A percentile compares a stretch with the other conserved stretches of the same genome.
Conservation (phyloP, 2,888 invertebrate genomes). For the Melangyna quadrimaculata region DNA sequence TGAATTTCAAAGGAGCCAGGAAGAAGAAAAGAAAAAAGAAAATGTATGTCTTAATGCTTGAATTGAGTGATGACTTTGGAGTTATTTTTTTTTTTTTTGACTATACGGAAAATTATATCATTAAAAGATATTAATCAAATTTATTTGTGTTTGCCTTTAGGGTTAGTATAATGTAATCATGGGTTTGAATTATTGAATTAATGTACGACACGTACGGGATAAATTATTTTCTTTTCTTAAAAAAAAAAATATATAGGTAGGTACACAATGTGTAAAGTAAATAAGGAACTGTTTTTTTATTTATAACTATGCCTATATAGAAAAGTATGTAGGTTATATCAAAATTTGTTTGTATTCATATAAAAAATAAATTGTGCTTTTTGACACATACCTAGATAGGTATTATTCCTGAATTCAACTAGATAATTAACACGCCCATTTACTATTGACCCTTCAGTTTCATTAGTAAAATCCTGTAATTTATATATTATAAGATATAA, state of each 20-base stretch:
- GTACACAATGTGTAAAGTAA: too few species aligned
- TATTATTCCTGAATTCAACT: too few species aligned
- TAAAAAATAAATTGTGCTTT: too few species aligned
- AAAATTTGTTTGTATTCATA: too few species aligned
- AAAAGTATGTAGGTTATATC: too few species aligned
- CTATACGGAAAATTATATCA: slow-evolving; percentile 27
- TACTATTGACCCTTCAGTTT: too few species aligned
- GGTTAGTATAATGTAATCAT: background rate
- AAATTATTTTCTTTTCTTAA: background rate
- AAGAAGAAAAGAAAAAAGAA: background rate
- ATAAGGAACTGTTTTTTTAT: too few species aligned
- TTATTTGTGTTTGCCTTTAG: slow-evolving; percentile 55
- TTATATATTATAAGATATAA: too few species aligned
- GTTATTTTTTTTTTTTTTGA: slow-evolving; percentile 14
- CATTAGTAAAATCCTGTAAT: too few species aligned
- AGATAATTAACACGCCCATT: too few species aligned
- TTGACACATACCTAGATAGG: too few species aligned
- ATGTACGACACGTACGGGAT: background rate
- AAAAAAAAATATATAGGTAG: background rate
- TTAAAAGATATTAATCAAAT: slow-evolving; percentile 60
- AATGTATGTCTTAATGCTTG: background rate
- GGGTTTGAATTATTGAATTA: background rate
- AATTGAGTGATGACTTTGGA: background rate
- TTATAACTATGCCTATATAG: too few species aligned
- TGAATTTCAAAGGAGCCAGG: slow-evolving; percentile 6